phyloP scores from a whole-genome alignment of 2,888 invertebrate genomes.

The Muschampia staudingeri region DNA sequence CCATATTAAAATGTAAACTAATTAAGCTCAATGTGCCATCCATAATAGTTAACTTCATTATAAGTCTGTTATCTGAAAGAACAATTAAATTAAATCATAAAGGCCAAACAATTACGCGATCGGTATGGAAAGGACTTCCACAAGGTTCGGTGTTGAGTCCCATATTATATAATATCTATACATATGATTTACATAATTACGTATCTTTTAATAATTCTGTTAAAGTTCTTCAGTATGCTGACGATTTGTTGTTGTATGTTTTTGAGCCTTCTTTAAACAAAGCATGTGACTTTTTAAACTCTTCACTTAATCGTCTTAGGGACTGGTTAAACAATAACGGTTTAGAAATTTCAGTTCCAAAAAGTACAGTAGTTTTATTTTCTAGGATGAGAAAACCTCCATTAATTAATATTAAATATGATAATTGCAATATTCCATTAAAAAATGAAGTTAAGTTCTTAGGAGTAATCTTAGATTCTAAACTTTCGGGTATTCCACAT shows the following conservation, averaged over 20 bases:
- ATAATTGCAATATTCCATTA: no score
- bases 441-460: neutral
- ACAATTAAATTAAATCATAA: no score
- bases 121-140: slow-evolving; percentile 1
- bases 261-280: no score
- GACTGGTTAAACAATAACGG: no score
- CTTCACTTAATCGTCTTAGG: no score
- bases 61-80: neutral
- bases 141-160: slow-evolving; percentile 13
- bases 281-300: no score
- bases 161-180: neutral
- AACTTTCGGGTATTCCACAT: neutral
- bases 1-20: neutral
- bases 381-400: no score
- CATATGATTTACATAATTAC: neutral
- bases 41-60: neutral
- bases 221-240: neutral
- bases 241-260: no score
- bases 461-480: neutral
- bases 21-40: neutral
- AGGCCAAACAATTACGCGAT: no score
- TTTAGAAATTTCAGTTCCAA: no score
- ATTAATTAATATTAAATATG: no score
- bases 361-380: no score
- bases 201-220: neutral